Percentiles rank a stretch among this genome's conserved stretches.
These are phyloP conservation scores for Otolemur garnettii DNA, from an alignment of 2,113 vertebrate genomes.

Conservation along the genomic window DNA sequence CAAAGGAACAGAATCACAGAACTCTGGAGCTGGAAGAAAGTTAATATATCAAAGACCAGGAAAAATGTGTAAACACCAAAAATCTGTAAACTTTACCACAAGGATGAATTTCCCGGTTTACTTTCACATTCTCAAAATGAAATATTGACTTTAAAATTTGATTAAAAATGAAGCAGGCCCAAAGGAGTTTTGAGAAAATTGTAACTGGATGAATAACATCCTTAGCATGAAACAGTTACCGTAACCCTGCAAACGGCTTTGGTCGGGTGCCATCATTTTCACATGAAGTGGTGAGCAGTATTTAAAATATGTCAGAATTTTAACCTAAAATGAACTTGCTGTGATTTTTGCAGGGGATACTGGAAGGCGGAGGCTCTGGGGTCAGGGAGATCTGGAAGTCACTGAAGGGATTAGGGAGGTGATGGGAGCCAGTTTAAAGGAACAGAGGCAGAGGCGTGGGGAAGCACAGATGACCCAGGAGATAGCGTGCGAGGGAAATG, in stretches of 20 bases:
- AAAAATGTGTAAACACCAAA: conserved; percentile 74
- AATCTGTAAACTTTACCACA: conserved; percentile 68
- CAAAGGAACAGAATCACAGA: conserved; percentile 65
- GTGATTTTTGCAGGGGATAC: conserved; percentile 13
- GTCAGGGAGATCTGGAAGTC: conserved; percentile 11
- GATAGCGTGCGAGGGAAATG: background rate
- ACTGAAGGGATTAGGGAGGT: background rate
- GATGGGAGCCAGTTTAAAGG: background rate
- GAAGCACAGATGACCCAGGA: background rate
- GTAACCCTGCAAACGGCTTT: conserved; percentile 67
- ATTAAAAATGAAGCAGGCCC: conserved; percentile 71
- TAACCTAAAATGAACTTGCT: conserved; percentile 72
- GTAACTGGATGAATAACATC: conserved; percentile 72
- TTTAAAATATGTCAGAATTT: conserved; percentile 71
- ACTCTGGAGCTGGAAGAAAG: conserved; percentile 67
- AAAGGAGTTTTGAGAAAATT: conserved; percentile 76
- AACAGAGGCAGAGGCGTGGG: background rate
- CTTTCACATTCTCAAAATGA: conserved; percentile 75
- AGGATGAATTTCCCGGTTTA: conserved; percentile 70
- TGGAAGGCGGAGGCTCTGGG: background rate
- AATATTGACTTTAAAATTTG: conserved; percentile 73
- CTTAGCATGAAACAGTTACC: conserved; percentile 62
- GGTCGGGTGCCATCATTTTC: conserved; percentile 66
- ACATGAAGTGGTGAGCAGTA: conserved; percentile 60
- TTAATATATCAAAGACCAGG: conserved; percentile 69